Conservation (phyloP, 2,888 invertebrate genomes). For the Trichopoda pennipes region DNA sequence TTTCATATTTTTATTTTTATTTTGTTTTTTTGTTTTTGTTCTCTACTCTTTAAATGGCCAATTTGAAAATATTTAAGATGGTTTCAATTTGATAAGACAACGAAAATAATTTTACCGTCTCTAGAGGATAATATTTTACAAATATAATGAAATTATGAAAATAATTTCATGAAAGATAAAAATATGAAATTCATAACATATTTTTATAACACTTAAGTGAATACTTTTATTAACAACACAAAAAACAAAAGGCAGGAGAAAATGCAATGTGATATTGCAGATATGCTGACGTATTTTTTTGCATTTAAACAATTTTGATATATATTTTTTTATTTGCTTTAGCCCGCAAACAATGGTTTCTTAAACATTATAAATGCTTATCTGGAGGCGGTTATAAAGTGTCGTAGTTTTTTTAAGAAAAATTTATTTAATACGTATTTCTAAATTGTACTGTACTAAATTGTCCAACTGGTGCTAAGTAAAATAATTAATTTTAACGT, state of each 20-base stretch:
- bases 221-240: slow-evolving; percentile 10
- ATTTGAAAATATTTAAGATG: slow-evolving; percentile 60
- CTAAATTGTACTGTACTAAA: too few species aligned
- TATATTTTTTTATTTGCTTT: too few species aligned
- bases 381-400: too few species aligned
- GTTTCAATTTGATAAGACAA: slow-evolving; percentile 60
- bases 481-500: too few species aligned
- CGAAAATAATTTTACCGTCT: slow-evolving; percentile 64
- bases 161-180: slow-evolving; percentile 56
- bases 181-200: slow-evolving; percentile 63
- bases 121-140: slow-evolving; percentile 64
- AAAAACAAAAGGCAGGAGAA: too few species aligned
- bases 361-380: too few species aligned
- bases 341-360: too few species aligned
- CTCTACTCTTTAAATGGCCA: slow-evolving; percentile 54
- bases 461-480: too few species aligned
- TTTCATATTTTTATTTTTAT: background rate
- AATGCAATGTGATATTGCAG: background rate
- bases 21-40: slow-evolving; percentile 19
- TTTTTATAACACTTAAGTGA: slow-evolving; percentile 62
- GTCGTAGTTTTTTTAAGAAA: too few species aligned
- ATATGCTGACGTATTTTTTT: too few species aligned
- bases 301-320: too few species aligned
- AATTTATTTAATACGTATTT: too few species aligned
- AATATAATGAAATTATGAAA: slow-evolving; percentile 63